Evolutionary conservation across 37 sponge, comb jelly and placozoan species (phyloP).

Genomic region (Aphrocallistes beatrix): DNA sequence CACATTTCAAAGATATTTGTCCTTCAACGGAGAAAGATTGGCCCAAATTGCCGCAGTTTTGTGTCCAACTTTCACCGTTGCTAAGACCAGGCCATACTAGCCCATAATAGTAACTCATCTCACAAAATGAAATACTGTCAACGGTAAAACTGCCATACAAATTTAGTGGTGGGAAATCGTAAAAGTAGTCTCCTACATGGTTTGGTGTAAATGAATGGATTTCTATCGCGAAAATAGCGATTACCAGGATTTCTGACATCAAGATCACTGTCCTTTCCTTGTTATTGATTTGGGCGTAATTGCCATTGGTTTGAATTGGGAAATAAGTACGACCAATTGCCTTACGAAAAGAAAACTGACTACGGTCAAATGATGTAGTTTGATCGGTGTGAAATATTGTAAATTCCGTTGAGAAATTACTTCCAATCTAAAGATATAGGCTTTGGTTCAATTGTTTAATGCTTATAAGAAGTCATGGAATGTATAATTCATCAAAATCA

Average conservation of each 20-base stretch:
- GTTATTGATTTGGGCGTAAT: background rate
- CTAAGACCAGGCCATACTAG: conserved; percentile 5
- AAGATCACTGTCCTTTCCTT: background rate
- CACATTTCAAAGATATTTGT: background rate
- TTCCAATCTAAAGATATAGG: conserved; percentile 10
- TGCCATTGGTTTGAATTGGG: background rate
- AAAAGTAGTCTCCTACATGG: background rate
- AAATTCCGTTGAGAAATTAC: background rate
- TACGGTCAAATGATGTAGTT: background rate
- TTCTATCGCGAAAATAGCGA: background rate
- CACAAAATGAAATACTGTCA: background rate
- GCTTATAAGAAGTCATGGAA: no score
- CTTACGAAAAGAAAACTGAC: background rate
- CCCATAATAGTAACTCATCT: background rate
- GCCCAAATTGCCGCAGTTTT: background rate
- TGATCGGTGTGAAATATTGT: background rate
- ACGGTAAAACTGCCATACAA: background rate
- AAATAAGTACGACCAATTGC: background rate
- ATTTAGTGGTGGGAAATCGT: background rate
- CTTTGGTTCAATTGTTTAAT: no score
- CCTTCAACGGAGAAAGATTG: background rate
- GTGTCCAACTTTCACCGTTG: background rate
- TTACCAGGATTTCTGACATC: background rate
- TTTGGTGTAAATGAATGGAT: background rate
- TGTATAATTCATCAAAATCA: no score